Evolutionary conservation across 2,888 invertebrate genomes (phyloP).

Genomic region (Anoncus sp.): DNA sequence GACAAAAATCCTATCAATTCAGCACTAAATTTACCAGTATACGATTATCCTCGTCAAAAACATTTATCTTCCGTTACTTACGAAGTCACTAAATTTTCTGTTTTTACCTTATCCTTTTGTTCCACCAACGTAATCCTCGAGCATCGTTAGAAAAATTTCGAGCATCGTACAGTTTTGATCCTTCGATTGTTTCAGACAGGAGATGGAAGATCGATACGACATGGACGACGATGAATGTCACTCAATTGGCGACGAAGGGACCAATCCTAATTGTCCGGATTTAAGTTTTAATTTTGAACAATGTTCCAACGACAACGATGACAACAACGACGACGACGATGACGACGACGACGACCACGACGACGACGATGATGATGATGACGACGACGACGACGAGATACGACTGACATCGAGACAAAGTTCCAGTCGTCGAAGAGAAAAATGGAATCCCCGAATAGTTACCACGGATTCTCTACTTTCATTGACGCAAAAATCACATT

Average conservation of each 20-base stretch:
- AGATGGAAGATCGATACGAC: slow-evolving; percentile 55
- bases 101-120: neutral
- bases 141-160: neutral
- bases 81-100: too few relatives aligned
- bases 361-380: slow-evolving; percentile 25
- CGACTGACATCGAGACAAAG: slow-evolving; percentile 24
- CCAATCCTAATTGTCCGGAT: slow-evolving; percentile 14
- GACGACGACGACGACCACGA: slow-evolving; percentile 22
- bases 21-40: too few relatives aligned
- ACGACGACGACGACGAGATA: slow-evolving; percentile 12
- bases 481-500: slow-evolving; percentile 63
- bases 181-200: slow-evolving; percentile 47
- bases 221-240: slow-evolving; percentile 40
- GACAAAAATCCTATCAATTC: too few relatives aligned
- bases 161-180: neutral
- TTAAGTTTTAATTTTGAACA: slow-evolving; percentile 35
- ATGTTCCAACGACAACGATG: slow-evolving; percentile 15
- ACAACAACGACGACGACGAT: slow-evolving; percentile 27
- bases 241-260: slow-evolving; percentile 12
- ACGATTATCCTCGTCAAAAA: too few relatives aligned
- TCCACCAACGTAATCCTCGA: neutral
- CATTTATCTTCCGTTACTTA: too few relatives aligned
- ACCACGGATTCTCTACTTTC: slow-evolving; percentile 31
- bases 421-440: slow-evolving; percentile 35
- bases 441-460: slow-evolving; percentile 23